Conservation (phyloP, 37 sponge, comb jelly and placozoan species). For the Chondrosia reniformis region DNA sequence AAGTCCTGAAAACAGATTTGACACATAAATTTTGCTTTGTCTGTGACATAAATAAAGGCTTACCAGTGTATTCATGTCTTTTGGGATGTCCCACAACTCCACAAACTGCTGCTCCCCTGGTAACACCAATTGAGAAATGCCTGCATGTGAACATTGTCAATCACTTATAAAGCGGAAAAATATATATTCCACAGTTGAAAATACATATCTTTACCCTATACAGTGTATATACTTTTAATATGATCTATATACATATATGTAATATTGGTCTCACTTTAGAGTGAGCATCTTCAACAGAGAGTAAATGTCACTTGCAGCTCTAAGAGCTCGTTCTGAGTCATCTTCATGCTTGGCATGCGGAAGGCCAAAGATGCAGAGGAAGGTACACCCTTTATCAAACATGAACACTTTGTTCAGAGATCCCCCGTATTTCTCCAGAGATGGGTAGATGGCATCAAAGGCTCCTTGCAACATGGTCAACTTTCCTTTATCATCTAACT, state of each 20-base stretch:
- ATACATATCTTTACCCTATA: background rate
- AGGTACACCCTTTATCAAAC: constrained; percentile 97
- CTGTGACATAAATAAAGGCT: background rate
- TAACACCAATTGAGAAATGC: constrained; percentile 78
- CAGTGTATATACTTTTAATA: background rate
- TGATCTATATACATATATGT: background rate
- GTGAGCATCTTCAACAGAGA: constrained; percentile 24
- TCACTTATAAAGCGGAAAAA: no score
- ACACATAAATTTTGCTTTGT: no score
- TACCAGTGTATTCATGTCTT: constrained; percentile 93
- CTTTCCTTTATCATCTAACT: constrained; percentile 22
- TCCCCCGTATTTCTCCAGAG: constrained; percentile 52
- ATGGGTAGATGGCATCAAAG: constrained; percentile 51
- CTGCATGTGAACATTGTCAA: no score
- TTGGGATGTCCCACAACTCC: constrained; percentile 93
- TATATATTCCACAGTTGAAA: background rate
- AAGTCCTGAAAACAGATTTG: no score
- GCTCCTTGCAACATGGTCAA: constrained; percentile 51
- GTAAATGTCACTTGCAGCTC: constrained; percentile 67
- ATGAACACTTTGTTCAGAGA: constrained; percentile 89
- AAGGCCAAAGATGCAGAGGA: constrained; percentile 90
- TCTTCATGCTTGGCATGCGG: constrained; percentile 89
- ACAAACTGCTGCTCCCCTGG: constrained; percentile 90
- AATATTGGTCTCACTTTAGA: constrained; percentile 16
- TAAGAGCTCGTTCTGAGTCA: constrained; percentile 67